Base-by-base conservation (phyloP, 2,113 vertebrate genomes). In the Gambusia affinis region DNA sequence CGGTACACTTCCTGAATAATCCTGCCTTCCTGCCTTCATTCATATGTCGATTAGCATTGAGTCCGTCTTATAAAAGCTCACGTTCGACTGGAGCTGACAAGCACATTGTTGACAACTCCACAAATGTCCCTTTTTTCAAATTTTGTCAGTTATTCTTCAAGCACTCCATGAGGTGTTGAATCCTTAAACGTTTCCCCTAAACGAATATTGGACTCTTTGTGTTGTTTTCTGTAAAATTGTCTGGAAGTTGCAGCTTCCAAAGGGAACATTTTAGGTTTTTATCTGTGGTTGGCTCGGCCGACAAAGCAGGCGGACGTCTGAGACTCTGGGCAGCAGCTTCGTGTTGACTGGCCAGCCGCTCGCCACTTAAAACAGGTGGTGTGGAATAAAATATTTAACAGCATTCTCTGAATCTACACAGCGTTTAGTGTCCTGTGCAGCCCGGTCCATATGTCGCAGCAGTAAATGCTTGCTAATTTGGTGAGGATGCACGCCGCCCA, bases 31-130 rank as follows among this genome's bases (percentile, higher is more conserved):
- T 10, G 72, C 85, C 51, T 84, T 81, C 87, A 86, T 92, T 93
- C 90, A 91, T 68, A 17, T 85, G 86, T 89, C 88, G 86, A 90
- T 93, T 92, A 92, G 86, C 80, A 83, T 82, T 85, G 86, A 82
- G 86, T 72, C 71, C 28, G 27, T 69, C 74, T 79, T 84, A 47
- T 72, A 72, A 83, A 83, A 75, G 71, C 85, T 73, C 73, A 19
- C 67, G 42, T 83, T 79, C 80, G 72, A 91, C 87, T 81, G 75
- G 73, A 79, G 70, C 70, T 67, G 82, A 89, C 86, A 65, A 87
- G 80, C 78, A 76, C 75, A 74, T 82, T 83, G 77, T 85, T 79
- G 76, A 88, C 84, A 80, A 64, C 29, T 47, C 63, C 85, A 84
- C 81, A 87, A 86, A 87, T 29, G 76, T 78, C 67, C 64, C 12